Conservation (phyloP, 2,888 invertebrate genomes). For the Parthenolecanium corni region DNA sequence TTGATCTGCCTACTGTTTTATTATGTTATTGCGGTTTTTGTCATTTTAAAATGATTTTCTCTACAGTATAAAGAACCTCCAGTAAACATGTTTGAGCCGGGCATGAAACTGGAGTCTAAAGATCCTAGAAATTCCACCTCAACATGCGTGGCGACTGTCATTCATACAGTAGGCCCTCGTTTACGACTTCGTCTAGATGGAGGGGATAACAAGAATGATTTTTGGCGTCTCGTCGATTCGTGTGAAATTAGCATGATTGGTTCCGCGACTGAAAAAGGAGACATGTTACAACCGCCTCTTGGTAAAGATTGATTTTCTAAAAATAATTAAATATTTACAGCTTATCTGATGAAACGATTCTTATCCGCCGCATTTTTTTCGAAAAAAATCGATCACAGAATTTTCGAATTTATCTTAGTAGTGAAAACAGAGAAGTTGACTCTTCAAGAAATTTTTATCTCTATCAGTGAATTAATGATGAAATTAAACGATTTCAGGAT, state of each 20-base stretch:
- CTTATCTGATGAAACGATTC: no score
- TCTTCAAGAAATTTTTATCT: no score
- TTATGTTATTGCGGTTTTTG: not conserved
- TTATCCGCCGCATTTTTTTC: no score
- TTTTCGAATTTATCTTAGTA: no score
- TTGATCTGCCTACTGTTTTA: not conserved
- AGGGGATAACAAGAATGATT: constrained; percentile 95
- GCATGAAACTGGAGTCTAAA: constrained; percentile 89
- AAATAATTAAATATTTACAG: no score
- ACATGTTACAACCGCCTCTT: constrained; percentile 88
- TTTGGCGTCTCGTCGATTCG: constrained; percentile 92
- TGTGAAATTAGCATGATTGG: constrained; percentile 90
- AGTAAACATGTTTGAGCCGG: constrained; percentile 79
- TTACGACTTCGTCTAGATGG: constrained; percentile 84
- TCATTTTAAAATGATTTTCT: not conserved
- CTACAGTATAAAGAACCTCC: constrained; percentile 54
- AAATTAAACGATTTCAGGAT: constrained; percentile 42
- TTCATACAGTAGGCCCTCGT: constrained; percentile 78
- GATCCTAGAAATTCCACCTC: constrained; percentile 93
- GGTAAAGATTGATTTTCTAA: constrained; percentile 42
- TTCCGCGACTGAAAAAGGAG: constrained; percentile 82
- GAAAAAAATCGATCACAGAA: no score
- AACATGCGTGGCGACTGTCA: constrained; percentile 91
- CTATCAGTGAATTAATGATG: no score
- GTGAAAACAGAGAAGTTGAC: no score